phyloP scores from a whole-genome alignment of 2,797 vertebrate genomes.

The Staurois parvus region DNA sequence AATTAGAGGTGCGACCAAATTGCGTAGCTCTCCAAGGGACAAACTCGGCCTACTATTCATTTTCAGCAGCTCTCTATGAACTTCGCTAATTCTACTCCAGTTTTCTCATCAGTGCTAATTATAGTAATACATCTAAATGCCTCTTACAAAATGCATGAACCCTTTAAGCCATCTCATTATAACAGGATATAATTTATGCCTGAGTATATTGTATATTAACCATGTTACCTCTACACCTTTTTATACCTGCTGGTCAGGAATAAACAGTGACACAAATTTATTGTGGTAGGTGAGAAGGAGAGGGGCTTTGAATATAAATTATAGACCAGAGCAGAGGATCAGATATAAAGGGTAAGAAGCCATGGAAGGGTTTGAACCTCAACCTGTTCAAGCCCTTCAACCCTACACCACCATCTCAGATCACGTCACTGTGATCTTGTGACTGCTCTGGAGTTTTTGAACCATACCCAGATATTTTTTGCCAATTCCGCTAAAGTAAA shows the following conservation, averaged over 20 bases:
- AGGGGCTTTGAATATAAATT: too few relatives aligned
- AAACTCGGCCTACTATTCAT: constrained; percentile 86
- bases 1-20: constrained; percentile 96
- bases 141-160: constrained; percentile 91
- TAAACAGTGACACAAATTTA: neutral
- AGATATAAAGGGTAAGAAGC: too few relatives aligned
- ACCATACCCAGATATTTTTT: neutral
- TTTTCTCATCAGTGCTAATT: constrained; percentile 96
- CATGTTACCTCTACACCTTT: constrained; percentile 79
- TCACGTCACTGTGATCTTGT: too few relatives aligned
- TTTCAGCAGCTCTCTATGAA: constrained; percentile 87
- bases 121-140: constrained; percentile 93
- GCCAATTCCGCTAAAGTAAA: too few relatives aligned
- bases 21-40: constrained; percentile 86
- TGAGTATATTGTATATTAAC: constrained; percentile 86
- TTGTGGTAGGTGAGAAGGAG: neutral
- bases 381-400: neutral
- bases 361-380: neutral
- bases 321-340: too few relatives aligned
- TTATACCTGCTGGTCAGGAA: neutral
- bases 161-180: constrained; percentile 87
- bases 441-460: neutral
- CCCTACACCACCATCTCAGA: neutral
- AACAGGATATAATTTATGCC: constrained; percentile 90
- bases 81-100: constrained; percentile 91